These are phyloP conservation scores for Psylliodes chrysocephalus DNA, from an alignment of 2,888 invertebrate genomes.

Conservation along the genomic window DNA sequence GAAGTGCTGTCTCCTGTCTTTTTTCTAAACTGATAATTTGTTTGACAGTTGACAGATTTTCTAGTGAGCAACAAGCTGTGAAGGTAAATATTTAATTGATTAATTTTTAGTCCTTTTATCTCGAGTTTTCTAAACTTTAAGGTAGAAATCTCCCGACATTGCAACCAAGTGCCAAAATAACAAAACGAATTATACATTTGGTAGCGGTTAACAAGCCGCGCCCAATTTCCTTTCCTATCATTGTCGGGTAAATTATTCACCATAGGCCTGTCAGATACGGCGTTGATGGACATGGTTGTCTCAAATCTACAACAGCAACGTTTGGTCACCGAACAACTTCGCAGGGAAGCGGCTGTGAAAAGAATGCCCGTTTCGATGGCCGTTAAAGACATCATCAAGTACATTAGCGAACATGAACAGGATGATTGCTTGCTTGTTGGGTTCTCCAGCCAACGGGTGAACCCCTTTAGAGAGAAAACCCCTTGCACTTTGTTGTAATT, in stretches of 20 bases:
- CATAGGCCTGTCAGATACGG: constrained; percentile 90
- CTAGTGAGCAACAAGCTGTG: constrained; percentile 6
- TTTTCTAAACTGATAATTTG: too few species aligned
- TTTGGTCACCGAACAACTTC: constrained; percentile 91
- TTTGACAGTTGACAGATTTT: not conserved
- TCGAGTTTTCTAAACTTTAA: not conserved
- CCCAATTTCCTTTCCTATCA: constrained; percentile 28
- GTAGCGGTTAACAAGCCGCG: constrained; percentile 31
- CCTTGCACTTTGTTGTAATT: constrained; percentile 84
- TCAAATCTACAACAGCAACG: constrained; percentile 94
- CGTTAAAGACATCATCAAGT: constrained; percentile 92
- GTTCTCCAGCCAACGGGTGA: constrained; percentile 93
- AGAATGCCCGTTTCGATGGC: constrained; percentile 89
- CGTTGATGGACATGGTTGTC: constrained; percentile 93
- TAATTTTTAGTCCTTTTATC: not conserved
- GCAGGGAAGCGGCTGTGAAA: constrained; percentile 89
- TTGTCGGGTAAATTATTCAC: constrained; percentile 62
- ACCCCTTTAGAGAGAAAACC: constrained; percentile 95
- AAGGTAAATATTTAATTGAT: constrained; percentile 9
- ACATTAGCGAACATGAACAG: constrained; percentile 88
- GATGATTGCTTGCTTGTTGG: constrained; percentile 94
- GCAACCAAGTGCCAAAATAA: constrained; percentile 2
- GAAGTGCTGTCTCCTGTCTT: too few species aligned
- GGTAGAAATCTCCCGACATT: not conserved
- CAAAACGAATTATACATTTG: constrained; percentile 5